Conservation (phyloP, 2,797 vertebrate species). For the Todus mexicanus region DNA sequence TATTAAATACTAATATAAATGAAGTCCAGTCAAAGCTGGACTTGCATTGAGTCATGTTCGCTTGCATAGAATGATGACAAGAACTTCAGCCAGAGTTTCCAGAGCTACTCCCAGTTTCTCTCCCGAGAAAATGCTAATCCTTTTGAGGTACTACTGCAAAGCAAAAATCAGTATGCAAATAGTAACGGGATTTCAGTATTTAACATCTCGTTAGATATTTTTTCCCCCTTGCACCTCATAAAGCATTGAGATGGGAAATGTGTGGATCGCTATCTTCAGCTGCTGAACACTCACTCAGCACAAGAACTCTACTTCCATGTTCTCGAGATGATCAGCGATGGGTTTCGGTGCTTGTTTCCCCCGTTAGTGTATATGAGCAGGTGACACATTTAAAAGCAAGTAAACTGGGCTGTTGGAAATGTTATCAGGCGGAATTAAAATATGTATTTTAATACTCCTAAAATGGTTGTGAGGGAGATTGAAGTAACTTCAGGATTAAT, state of each 20-base stretch:
- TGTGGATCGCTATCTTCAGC: constrained; percentile 1
- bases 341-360: background rate
- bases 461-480: constrained; percentile 16
- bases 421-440: constrained; percentile 1
- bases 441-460: constrained; percentile 35
- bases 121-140: background rate
- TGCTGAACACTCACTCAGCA: background rate
- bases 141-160: constrained; percentile 15
- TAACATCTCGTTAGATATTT: background rate
- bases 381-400: constrained; percentile 28
- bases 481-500: background rate
- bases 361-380: constrained; percentile 29
- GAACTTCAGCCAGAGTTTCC: constrained; percentile 45
- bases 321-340: constrained; percentile 32
- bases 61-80: background rate
- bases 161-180: background rate
- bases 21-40: background rate
- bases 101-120: background rate
- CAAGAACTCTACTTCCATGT: background rate
- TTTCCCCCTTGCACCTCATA: background rate
- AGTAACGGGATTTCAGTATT: background rate
- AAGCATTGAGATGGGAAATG: constrained; percentile 48
- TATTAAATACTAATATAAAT: background rate
- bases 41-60: background rate
- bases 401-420: constrained; percentile 13